A percentile compares a stretch with the other conserved stretches of the same genome.
phyloP scores from a whole-genome alignment of 2,113 vertebrate genomes.

The Callaeas wilsoni region DNA sequence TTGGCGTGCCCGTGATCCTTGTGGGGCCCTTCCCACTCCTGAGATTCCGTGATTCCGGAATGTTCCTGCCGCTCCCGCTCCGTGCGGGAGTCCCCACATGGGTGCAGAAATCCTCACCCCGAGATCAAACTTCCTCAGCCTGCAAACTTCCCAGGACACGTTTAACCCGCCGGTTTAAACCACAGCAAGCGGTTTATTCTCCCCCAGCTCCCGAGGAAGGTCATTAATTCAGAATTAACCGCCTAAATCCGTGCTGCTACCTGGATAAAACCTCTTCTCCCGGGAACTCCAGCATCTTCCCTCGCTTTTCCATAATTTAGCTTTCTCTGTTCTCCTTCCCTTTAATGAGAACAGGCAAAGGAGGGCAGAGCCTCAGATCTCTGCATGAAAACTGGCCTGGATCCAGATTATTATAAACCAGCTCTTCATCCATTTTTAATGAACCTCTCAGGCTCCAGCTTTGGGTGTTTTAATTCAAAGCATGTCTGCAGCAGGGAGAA shows the following conservation, averaged over 20 bases:
- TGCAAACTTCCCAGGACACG: not conserved
- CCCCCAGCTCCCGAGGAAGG: not conserved
- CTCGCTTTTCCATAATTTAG: not conserved
- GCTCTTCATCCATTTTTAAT: constrained; percentile 39
- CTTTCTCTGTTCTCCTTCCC: not conserved
- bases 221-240: not conserved
- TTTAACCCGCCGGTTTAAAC: not conserved
- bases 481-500: not conserved
- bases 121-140: not conserved
- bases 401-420: constrained; percentile 15
- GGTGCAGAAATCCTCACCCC: not conserved
- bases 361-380: not conserved
- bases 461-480: not conserved
- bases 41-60: not conserved
- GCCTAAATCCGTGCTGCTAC: not conserved
- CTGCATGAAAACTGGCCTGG: not conserved
- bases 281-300: not conserved
- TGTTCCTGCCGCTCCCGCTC: not conserved
- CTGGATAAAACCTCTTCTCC: not conserved
- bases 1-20: accelerated
- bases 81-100: accelerated
- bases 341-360: not conserved
- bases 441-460: not conserved
- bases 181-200: not conserved
- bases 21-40: not conserved